Evolutionary conservation across 2,113 vertebrate genomes (phyloP).

Genomic region (Nannobrachium achirus): DNA sequence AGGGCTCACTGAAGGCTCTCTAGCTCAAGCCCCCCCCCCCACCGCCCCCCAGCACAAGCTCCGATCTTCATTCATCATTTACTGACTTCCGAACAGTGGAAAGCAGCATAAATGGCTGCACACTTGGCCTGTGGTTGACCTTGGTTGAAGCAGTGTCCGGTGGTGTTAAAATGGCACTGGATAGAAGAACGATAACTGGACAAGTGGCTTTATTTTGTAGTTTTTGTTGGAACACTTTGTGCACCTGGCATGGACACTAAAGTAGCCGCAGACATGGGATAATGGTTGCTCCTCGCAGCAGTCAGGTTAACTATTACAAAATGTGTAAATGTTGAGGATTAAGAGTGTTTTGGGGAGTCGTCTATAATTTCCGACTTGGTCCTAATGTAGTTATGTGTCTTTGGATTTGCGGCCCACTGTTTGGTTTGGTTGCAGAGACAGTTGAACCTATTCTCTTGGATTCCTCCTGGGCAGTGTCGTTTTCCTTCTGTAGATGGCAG

Average conservation of each 20-base stretch:
- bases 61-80: slow-evolving; percentile 18
- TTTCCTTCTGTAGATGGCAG: slow-evolving; percentile 73
- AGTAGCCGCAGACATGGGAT: slow-evolving; percentile 83
- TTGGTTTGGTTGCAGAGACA: slow-evolving; percentile 2
- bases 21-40: neutral
- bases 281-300: slow-evolving; percentile 92
- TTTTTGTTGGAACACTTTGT: slow-evolving; percentile 49
- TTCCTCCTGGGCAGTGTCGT: slow-evolving; percentile 16
- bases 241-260: slow-evolving; percentile 57
- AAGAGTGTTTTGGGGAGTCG: neutral
- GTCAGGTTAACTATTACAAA: neutral
- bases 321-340: neutral
- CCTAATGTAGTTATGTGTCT: neutral
- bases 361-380: neutral
- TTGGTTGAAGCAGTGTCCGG: slow-evolving; percentile 20
- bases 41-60: slow-evolving; percentile 33
- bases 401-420: slow-evolving; percentile 1
- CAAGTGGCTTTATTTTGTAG: slow-evolving; percentile 22
- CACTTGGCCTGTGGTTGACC: slow-evolving; percentile 37
- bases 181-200: slow-evolving; percentile 45
- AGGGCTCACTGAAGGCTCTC: slow-evolving; percentile 21
- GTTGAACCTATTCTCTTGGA: slow-evolving; percentile 6
- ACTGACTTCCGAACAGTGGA: slow-evolving; percentile 26
- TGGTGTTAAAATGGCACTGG: slow-evolving; percentile 41
- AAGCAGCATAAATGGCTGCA: slow-evolving; percentile 16